Base-by-base conservation (phyloP, 2,888 invertebrate genomes). In the Junonia oenone region DNA sequence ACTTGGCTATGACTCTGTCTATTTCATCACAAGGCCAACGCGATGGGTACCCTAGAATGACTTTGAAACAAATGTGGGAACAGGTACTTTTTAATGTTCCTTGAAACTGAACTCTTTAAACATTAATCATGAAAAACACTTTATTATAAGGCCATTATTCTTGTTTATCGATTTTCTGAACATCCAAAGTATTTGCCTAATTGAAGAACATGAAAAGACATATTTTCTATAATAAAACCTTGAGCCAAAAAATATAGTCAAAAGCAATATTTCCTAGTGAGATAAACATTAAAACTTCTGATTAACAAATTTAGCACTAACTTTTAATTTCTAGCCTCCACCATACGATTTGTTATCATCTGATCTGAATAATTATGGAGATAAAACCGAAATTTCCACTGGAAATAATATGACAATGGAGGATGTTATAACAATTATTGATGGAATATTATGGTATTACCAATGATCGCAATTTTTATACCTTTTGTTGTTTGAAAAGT, bases 11-110 rank as follows among this genome's bases (percentile, higher is more conserved):
- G 72, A 76, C 87, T 0, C 74, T 89, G 1, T 76, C 88, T 0
- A 71, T 89, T 58, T 84, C 81, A 0, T 83, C 89, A 0, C 81
- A 83, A 63, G 89, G 89, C 0, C 90, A 89, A 63, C 76, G 89
- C 0, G 90, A 90, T 59, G 89, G 88, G 0, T 78, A 73, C 40
- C 72, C 83, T 0, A 76, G 88, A 61, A 81, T 88, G 83, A 62
- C 80, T 5, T 56, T 87, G 29, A 84, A 72, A 35, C 83, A 89
- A 69, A 79, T 87, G 79, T 88, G 86, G 86, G 83, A 86, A 64
- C 82, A 83, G 78, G 89, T 85, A 69, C 22, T 2, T 22, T 17
- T 52, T 51, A 26, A 37, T 4, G 26, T 40, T n/a, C 19, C 3
- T 19, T 14, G 2, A 37, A 37, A 11, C 5, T 37, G 5, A 14